These are phyloP conservation scores for Lepidonotus clava DNA, from an alignment of 2,888 invertebrate species.

Conservation along the genomic window DNA sequence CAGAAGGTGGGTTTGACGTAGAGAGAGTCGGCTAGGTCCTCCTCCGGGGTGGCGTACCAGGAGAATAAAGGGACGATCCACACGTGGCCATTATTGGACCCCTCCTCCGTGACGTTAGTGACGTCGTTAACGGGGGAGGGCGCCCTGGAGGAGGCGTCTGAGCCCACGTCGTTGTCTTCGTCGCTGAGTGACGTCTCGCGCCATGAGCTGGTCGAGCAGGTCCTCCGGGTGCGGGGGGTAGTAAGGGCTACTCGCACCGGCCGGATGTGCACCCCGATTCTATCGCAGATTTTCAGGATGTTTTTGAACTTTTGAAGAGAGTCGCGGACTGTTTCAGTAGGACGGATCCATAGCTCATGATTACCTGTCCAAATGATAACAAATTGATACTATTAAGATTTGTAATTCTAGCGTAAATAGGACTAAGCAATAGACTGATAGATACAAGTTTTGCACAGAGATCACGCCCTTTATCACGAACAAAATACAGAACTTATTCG, in stretches of 20 bases:
- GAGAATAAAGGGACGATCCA: conserved; percentile 67
- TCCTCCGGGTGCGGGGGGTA: not conserved
- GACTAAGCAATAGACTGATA: too few species aligned
- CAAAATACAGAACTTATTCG: too few species aligned
- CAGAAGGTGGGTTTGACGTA: conserved; percentile 57
- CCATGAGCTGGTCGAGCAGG: conserved; percentile 34
- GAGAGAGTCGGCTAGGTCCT: conserved; percentile 64
- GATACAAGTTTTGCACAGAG: too few species aligned
- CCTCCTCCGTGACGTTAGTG: not conserved
- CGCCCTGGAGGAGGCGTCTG: not conserved
- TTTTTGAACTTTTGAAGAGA: conserved; percentile 65
- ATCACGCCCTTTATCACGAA: too few species aligned
- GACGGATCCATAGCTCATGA: conserved; percentile 67
- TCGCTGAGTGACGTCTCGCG: not conserved
- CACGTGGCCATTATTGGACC: conserved; percentile 7
- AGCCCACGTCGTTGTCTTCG: not conserved
- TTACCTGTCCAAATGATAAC: conserved; percentile 63
- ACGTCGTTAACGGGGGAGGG: not conserved
- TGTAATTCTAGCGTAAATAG: not conserved
- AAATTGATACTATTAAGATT: not conserved
- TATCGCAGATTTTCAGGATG: conserved; percentile 64
- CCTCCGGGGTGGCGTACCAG: conserved; percentile 68
- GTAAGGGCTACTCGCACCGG: conserved; percentile 49
- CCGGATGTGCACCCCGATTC: conserved; percentile 60
- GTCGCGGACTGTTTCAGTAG: conserved; percentile 54